Evolutionary conservation across 2,888 invertebrate genomes (phyloP), one percentile per base, ranked within the genome.

Genomic region (Philaethria dido): DNA sequence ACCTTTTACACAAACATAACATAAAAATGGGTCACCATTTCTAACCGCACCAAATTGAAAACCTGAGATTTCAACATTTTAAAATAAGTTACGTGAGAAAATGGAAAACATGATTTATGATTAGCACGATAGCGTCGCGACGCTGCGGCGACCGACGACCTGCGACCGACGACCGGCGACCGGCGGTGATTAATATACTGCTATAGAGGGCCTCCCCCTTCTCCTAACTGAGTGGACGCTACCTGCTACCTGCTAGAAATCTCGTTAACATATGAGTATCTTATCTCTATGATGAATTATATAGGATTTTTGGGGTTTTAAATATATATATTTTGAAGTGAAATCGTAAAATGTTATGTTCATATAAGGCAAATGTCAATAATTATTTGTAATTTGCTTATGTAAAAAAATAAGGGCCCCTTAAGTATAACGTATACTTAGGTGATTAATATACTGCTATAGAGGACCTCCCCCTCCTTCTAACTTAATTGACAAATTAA

Each of bases 101-200:
- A 57, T 57, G 55, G 55, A 57, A 57, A 57, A 57, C 22, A 42
- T 57, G 55, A 57, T 57, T 42, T 57, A 57, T 42, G 55, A 57
- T 57, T 57, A n/a, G 39, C 16, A 22, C 55, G 55, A 57, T 39
- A 20, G 22, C 55, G 55, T 36, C 55, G 14, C 55, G 39, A 22
- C 39, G n/a, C 20, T 22, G 39, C 39, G 55, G 36, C 36, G n/a
- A 16, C 16, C 16, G 16, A 14, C 42, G 42, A 29, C 29, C 44
- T 13, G 3, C 44, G n/a, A 8, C 44, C 16, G n/a, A n/a, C 44
- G 16, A 29, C 29, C 29, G 3, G 33, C 33, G 33, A 29, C 50
- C 50, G 36, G 2, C 48, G 33, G 36, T 36, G 36, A 55, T 55
- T 55, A 39, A 55, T 55, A 55, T 9, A 36, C 36, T 36, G n/a